phyloP scores from a whole-genome alignment of 2,888 invertebrate genomes.

The Scaeva pyrastri region DNA sequence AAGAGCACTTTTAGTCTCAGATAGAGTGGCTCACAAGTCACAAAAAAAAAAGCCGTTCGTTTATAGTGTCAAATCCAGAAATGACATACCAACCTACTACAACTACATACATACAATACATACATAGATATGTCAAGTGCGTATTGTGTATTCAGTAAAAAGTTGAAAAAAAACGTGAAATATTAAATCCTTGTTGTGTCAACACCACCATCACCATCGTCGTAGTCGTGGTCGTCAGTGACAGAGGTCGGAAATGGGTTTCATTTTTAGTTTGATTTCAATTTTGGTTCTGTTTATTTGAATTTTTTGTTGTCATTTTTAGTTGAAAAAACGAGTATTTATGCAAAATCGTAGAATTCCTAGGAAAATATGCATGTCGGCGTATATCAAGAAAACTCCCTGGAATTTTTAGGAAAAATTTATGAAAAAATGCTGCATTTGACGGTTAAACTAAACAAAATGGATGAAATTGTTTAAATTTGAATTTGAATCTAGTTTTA shows the following conservation, averaged over 20 bases:
- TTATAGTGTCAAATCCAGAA: slow-evolving; percentile 55
- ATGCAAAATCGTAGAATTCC: background rate
- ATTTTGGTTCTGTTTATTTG: slow-evolving; percentile 21
- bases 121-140: slow-evolving; percentile 19
- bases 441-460: too few species aligned
- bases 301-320: background rate
- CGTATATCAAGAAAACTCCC: background rate
- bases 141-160: too few species aligned
- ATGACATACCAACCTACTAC: background rate
- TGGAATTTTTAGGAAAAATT: too few species aligned
- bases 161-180: slow-evolving; percentile 35
- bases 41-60: slow-evolving; percentile 7
- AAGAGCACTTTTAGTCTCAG: slow-evolving; percentile 31
- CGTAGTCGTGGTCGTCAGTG: slow-evolving; percentile 28
- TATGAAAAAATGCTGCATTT: too few species aligned
- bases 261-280: slow-evolving; percentile 44
- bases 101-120: background rate
- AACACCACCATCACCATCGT: slow-evolving; percentile 23
- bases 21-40: slow-evolving; percentile 1
- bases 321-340: background rate
- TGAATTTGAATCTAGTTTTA: too few species aligned
- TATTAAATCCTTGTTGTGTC: slow-evolving; percentile 57
- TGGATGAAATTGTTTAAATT: too few species aligned
- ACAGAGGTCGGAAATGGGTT: slow-evolving; percentile 65
- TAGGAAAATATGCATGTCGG: background rate